These are phyloP conservation scores for Nasua narica DNA, from an alignment of 2,797 vertebrate genomes.

Conservation along the genomic window DNA sequence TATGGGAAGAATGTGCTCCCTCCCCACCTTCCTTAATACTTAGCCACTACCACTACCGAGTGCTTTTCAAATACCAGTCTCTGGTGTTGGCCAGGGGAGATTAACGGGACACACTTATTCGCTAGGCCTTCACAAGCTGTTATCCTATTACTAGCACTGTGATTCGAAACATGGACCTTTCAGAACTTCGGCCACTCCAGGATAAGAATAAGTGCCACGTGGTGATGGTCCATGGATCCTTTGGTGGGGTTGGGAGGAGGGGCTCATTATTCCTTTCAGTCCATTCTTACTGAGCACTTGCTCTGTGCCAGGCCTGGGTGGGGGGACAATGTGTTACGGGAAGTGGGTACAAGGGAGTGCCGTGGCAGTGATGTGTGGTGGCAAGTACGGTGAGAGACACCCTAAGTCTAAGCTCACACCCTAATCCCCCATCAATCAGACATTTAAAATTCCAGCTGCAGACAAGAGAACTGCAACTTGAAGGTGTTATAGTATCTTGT, in stretches of 20 bases:
- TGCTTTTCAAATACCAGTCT: constrained; percentile 49
- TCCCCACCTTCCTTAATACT: constrained; percentile 42
- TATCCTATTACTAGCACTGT: background rate
- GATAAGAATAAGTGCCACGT: background rate
- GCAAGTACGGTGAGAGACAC: background rate
- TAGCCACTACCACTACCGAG: background rate
- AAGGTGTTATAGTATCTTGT: constrained; percentile 15
- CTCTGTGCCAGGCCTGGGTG: background rate
- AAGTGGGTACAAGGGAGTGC: background rate
- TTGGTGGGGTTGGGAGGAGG: background rate
- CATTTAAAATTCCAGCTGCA: constrained; percentile 45
- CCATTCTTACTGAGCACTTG: background rate
- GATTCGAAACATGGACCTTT: constrained; percentile 26
- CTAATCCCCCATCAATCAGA: background rate
- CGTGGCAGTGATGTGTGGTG: background rate
- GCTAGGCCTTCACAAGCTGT: background rate
- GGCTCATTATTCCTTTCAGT: background rate
- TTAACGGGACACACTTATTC: background rate
- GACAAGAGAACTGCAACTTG: constrained; percentile 9
- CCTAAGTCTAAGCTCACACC: background rate
- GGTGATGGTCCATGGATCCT: background rate
- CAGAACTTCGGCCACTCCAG: background rate
- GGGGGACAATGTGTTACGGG: background rate
- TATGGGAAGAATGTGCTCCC: constrained; percentile 58
- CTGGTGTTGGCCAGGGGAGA: background rate